Evolutionary conservation across 2,888 invertebrate species (phyloP), one percentile per base, ranked within the genome.

Genomic region (Dione vanillae): DNA sequence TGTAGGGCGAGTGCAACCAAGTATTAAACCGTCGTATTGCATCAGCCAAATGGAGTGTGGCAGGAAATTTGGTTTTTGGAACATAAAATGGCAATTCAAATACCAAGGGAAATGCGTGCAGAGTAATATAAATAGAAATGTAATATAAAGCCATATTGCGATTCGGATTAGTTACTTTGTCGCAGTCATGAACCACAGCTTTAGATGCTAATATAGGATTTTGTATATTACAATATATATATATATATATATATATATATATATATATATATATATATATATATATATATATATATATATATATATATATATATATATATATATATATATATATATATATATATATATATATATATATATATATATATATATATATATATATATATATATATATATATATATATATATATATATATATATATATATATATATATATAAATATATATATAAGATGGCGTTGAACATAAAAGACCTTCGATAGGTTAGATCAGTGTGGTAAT

Each of bases 31-130:
- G 77, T 80, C 78, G 77, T 79, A 78, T 79, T 80, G 78, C 79
- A 80, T 81, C 79, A 78, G 78, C 77, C 78, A 79, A 83, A 85
- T 84, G 80, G 80, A 80, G 76, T 80, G 81, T 78, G 78, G 78
- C 73, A 69, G 78, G 71, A 78, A 80, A 81, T 82, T 81, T 79
- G 79, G 81, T 81, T 82, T 78, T 77, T 71, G 78, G 78, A 83
- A 83, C 80, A 77, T 71, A 68, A 81, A 86, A 80, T 77, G 72
- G 74, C 74, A 80, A 84, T 83, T 84, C 80, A 82, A 85, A 84
- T 80, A 78, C 76, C 72, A 65, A 64, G 75, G 80, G 69, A 77
- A 79, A 79, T 77, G 76, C 76, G 77, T 78, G 66, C 73, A 70
- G 78, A 76, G 77, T 77, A 74, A 73, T 65, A 73, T 69, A 72